Evolutionary conservation across 1,140 invertebrate genomes (phyloP).

Genomic region (Ctenoplectra terminalis): DNA sequence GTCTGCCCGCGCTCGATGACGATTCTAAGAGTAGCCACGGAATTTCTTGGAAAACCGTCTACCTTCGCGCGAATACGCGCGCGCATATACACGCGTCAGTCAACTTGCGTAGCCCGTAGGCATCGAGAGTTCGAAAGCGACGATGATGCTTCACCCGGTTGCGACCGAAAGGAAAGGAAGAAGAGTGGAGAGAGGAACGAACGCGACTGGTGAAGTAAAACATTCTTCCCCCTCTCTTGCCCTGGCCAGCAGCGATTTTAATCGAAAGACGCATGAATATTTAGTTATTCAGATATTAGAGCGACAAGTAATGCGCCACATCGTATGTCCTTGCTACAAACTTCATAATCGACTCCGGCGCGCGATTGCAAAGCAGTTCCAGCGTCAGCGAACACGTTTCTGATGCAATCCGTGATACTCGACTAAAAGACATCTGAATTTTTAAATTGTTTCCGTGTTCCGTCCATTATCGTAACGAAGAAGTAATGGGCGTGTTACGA

Average conservation of each 20-base stretch:
- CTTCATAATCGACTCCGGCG: conserved; percentile 50
- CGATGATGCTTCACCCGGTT: not conserved
- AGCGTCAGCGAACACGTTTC: conserved; percentile 50
- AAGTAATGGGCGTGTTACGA: conserved; percentile 38
- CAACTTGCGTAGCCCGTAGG: not conserved
- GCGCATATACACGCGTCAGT: no score
- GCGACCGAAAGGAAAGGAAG: not conserved
- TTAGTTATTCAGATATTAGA: conserved; percentile 64
- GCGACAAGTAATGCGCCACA: conserved; percentile 48
- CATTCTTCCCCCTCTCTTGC: not conserved
- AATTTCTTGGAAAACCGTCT: conserved; percentile 52
- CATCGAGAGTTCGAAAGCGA: not conserved
- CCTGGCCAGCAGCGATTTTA: conserved; percentile 35
- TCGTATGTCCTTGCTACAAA: conserved; percentile 57
- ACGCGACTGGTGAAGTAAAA: not conserved
- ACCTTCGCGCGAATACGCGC: not conserved
- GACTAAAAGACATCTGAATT: conserved; percentile 58
- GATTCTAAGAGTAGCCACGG: conserved; percentile 10
- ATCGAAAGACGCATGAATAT: conserved; percentile 55
- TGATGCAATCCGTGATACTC: conserved; percentile 58
- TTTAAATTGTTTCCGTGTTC: conserved; percentile 61
- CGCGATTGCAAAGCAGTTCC: conserved; percentile 44
- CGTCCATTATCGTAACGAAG: conserved; percentile 46
- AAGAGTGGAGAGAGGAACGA: not conserved
- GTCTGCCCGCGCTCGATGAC: conserved; percentile 29